Base-by-base conservation (phyloP, 2,888 invertebrate species). In the Yponomeuta plumbellus region DNA sequence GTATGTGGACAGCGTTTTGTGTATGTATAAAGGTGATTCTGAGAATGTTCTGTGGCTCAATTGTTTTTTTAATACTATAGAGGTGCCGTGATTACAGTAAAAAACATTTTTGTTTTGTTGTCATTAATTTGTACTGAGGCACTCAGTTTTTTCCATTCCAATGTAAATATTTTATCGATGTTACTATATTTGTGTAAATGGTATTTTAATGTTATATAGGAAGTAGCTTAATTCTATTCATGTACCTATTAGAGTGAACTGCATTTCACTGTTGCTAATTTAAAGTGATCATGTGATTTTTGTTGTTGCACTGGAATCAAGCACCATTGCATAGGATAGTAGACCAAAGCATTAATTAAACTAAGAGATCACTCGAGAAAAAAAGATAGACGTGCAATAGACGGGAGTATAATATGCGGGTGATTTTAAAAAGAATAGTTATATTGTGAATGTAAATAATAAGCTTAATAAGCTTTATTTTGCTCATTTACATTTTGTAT, bases 231-330 rank as follows among this genome's bases (percentile, higher is more conserved):
- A 44, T 44, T 13, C 11, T 6, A 44, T 44, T 44, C 44, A 17
- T 44, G 17, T 11, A 17, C 5, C 39, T n/a, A n/a, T 34, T 8
- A 34, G 8, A 34, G 34, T 34, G 34, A 34, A 34, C 34, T 34
- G 8, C 34, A 34, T 34, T 34, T 34, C 8, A 34, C 34, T 34
- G 5, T 8, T 39, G 3, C 2, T 17, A n/a, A 62, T 62, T 17
- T 6, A 13, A 61, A 34, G 13, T 34, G 10, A 62, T 66, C 22
- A 17, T 66, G 59, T 57, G 65, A 69, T 56, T 64, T 69, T 65
- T 58, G 66, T 66, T 67, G 74, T 71, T 71, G 74, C 70, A 74
- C 73, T 66, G 71, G 74, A 68, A 75, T 70, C 69, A 70, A 71
- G 5, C 44, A 3, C 17, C 13, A 44, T 17, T 44, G 13, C 17